Evolutionary conservation across 2,888 invertebrate genomes (phyloP).

Genomic region (Pedicia rivosa): DNA sequence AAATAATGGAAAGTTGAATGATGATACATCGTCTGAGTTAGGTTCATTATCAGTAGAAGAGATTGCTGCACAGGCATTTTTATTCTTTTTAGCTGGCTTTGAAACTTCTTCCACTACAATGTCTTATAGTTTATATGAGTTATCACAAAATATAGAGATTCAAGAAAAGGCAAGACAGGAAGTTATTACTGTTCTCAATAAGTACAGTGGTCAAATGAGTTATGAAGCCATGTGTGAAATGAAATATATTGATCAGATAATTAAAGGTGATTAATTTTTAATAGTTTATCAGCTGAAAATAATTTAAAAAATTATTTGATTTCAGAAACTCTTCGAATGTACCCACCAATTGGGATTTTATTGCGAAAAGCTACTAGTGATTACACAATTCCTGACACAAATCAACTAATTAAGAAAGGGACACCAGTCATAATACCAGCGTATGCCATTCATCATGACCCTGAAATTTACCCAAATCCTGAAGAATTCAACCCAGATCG

Average conservation of each 20-base stretch:
- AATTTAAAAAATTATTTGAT: neutral
- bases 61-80: conserved; percentile 16
- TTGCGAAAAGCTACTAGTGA: conserved; percentile 22
- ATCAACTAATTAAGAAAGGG: conserved; percentile 22
- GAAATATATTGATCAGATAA: conserved; percentile 4
- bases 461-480: conserved; percentile 29
- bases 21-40: neutral
- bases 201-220: neutral
- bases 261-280: neutral
- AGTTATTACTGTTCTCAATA: neutral
- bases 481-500: conserved; percentile 30
- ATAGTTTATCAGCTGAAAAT: neutral
- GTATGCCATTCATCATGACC: conserved; percentile 29
- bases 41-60: conserved; percentile 3
- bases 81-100: conserved; percentile 22
- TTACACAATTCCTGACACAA: conserved; percentile 20
- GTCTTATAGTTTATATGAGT: conserved; percentile 17
- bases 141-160: conserved; percentile 13
- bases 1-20: neutral
- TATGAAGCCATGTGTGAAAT: conserved; percentile 5
- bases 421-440: conserved; percentile 22
- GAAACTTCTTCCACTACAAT: conserved; percentile 22
- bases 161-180: conserved; percentile 2
- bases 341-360: conserved; percentile 27
- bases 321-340: conserved; percentile 32